Percentiles rank a stretch among this genome's conserved stretches.
These are phyloP conservation scores for Caenorhabditis sp. DNA, from an alignment of 2,888 invertebrate genomes.

Conservation along the genomic window DNA sequence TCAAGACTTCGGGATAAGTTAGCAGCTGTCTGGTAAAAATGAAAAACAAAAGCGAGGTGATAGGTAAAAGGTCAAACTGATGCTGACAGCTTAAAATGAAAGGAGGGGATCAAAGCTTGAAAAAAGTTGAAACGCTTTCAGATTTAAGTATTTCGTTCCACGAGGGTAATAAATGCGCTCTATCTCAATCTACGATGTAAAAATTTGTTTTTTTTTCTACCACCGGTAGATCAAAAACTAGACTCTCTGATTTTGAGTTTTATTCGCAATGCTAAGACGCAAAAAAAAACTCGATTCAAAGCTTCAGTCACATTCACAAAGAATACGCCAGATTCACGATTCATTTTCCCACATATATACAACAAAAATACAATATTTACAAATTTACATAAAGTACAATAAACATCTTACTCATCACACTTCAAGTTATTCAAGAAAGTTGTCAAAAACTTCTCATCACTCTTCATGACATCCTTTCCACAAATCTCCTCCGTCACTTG, in stretches of 20 bases:
- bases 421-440: constrained; percentile 30
- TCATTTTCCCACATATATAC: neutral
- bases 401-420: constrained; percentile 2
- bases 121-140: neutral
- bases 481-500: constrained; percentile 18
- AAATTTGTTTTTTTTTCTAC: too few relatives aligned
- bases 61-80: constrained; percentile 17
- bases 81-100: too few relatives aligned
- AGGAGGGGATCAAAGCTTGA: neutral
- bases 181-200: too few relatives aligned
- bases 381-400: too few relatives aligned
- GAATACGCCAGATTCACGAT: neutral
- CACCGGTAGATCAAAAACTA: too few relatives aligned
- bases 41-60: neutral
- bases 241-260: too few relatives aligned
- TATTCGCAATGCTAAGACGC: too few relatives aligned
- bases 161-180: neutral
- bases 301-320: too few relatives aligned
- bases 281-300: too few relatives aligned
- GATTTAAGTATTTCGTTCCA: neutral
- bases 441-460: constrained; percentile 18
- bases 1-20: neutral
- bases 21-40: neutral
- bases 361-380: constrained; percentile 9
- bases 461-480: constrained; percentile 40